Evolutionary conservation across 2,797 vertebrate genomes (phyloP), one percentile per base, ranked within the genome.

Genomic region (Apogon talboti): DNA sequence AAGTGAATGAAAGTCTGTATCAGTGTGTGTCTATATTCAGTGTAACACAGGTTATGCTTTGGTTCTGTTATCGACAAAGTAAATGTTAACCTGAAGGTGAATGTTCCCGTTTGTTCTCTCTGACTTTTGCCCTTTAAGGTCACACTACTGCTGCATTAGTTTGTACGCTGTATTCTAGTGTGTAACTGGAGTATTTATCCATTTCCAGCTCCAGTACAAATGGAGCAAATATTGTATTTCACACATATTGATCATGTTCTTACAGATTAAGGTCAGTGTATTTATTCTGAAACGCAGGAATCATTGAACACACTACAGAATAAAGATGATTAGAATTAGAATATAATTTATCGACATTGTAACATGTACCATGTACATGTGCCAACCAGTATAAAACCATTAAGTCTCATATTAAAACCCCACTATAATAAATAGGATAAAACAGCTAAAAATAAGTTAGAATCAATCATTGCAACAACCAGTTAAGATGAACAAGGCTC

Each of bases 231-330:
- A 3, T 80, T 41, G 21, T 19, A 6, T 79, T 79, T 73, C 82
- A 76, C 47, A 35, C 16, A 46, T 56, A 77, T 79, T 66, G 78
- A 85, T 30, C 60, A 14, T 44, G 9, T 76, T 42, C 79, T 72
- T 76, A 56, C 14, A 74, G 72, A 58, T 42, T 6, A 71, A 56
- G 69, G 72, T 83, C 69, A 40, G 35, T 3, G 28, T 48, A 6
- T 15, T 38, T 8, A 9, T 30, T 50, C 30, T 30, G 43, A 15
- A 47, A 28, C 43, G 28, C 21, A 8, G 28, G 33, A 50, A 41
- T 50, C 35, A 35, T 35, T 10, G 33, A 35, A 18, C 43, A 70
- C 33, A 35, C 3, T 4, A 46, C 11, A 5, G 19, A 21, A 21
- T 21, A 21, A 21, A 21, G 3, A 21, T 3, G 3, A 21, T 21